These are phyloP conservation scores for Pygoscelis antarcticus DNA, from an alignment of 2,113 vertebrate species.

Conservation along the genomic window DNA sequence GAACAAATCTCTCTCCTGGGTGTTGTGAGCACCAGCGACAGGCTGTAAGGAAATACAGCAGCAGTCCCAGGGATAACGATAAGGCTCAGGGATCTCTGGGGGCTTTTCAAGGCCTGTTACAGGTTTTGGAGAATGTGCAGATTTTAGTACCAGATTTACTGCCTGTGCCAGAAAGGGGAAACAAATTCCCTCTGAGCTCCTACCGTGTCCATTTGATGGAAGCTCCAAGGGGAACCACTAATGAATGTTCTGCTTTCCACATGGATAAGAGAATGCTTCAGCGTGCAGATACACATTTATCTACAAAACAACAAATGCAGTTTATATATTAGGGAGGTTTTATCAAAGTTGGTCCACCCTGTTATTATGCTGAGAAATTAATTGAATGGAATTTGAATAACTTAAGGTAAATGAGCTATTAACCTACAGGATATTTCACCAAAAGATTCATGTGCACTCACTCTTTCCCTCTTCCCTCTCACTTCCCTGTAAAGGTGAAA, in stretches of 20 bases:
- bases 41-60: background rate
- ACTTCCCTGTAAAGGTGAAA: background rate
- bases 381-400: background rate
- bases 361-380: conserved; percentile 9
- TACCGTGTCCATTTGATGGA: background rate
- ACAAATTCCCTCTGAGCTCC: background rate
- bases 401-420: conserved; percentile 10
- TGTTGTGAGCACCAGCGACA: background rate
- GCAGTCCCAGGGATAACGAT: background rate
- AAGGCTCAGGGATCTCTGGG: background rate
- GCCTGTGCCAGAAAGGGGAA: background rate
- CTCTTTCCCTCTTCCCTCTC: background rate
- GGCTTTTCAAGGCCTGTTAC: background rate
- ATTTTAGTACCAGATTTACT: background rate
- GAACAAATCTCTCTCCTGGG: background rate
- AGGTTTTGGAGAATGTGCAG: background rate
- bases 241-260: background rate
- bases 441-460: background rate
- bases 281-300: background rate
- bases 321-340: background rate
- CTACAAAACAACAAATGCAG: background rate
- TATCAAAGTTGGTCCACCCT: background rate
- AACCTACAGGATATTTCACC: background rate
- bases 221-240: background rate
- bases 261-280: background rate